These are phyloP conservation scores for Colletes collaris DNA, from an alignment of 2,888 invertebrate species.

Conservation along the genomic window DNA sequence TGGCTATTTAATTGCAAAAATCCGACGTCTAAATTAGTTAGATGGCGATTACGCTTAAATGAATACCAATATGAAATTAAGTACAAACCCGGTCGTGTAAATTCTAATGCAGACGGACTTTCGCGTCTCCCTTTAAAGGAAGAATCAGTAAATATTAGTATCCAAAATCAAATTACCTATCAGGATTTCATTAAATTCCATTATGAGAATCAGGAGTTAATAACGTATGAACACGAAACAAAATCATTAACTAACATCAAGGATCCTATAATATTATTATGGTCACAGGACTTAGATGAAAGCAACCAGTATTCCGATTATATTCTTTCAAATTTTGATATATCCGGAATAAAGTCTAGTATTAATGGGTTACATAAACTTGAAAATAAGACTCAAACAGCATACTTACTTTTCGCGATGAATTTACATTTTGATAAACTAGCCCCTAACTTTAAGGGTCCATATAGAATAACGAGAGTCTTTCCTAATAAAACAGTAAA, in stretches of 20 bases:
- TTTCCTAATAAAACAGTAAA: too few relatives aligned
- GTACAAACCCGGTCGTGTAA: slow-evolving; percentile 6
- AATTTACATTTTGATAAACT: slow-evolving; percentile 8
- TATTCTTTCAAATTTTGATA: slow-evolving; percentile 5
- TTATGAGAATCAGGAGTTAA: slow-evolving; percentile 10
- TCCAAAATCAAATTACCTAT: neutral
- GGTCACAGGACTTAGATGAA: slow-evolving; percentile 21
- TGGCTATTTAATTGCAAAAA: slow-evolving; percentile 5
- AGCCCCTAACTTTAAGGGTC: too few relatives aligned
- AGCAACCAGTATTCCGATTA: neutral
- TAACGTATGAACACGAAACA: slow-evolving; percentile 4
- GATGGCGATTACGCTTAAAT: slow-evolving; percentile 5
- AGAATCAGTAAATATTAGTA: neutral
- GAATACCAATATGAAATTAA: slow-evolving; percentile 11
- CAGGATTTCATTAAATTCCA: slow-evolving; percentile 31
- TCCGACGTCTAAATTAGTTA: slow-evolving; percentile 6
- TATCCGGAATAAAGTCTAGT: neutral
- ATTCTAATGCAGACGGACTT: slow-evolving; percentile 9
- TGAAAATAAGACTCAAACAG: neutral
- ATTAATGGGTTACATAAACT: neutral
- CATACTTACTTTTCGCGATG: neutral
- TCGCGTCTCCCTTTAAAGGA: neutral
- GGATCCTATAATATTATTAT: slow-evolving; percentile 19
- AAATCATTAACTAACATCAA: slow-evolving; percentile 9
- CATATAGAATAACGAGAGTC: too few relatives aligned